These are phyloP conservation scores for Pocota personata DNA, from an alignment of 2,888 invertebrate genomes.

Conservation along the genomic window DNA sequence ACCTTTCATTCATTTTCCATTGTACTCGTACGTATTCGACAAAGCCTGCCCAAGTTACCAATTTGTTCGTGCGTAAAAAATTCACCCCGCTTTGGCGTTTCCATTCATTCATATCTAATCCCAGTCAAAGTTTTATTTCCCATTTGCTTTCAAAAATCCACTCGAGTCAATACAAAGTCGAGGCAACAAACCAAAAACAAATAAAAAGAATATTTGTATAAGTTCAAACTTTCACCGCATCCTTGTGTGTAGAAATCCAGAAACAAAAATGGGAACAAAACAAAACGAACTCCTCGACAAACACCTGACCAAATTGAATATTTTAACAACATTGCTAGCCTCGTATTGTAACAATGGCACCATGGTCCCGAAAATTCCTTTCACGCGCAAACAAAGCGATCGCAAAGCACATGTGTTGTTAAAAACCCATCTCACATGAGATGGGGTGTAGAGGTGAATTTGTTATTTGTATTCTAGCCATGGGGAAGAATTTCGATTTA, in stretches of 20 bases:
- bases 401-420: slow-evolving; percentile 61
- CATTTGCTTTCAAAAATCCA: slow-evolving; percentile 5
- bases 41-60: neutral
- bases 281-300: slow-evolving; percentile 34
- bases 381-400: slow-evolving; percentile 72
- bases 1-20: too few relatives aligned
- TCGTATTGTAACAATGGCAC: slow-evolving; percentile 37
- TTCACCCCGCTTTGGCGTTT: neutral
- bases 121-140: neutral
- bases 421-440: slow-evolving; percentile 41
- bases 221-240: slow-evolving; percentile 1
- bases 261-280: slow-evolving; percentile 15
- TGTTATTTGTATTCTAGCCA: slow-evolving; percentile 71
- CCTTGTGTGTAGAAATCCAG: neutral
- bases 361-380: slow-evolving; percentile 65
- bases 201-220: slow-evolving; percentile 12
- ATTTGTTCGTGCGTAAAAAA: neutral
- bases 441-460: slow-evolving; percentile 47
- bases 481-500: slow-evolving; percentile 71
- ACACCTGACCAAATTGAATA: slow-evolving; percentile 73
- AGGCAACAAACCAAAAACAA: neutral
- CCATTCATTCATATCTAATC: slow-evolving; percentile 14
- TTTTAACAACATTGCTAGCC: slow-evolving; percentile 61
- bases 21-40: neutral
- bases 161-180: neutral